phyloP scores from a whole-genome alignment of 2,888 invertebrate species.

The Lampropteryx suffumata region DNA sequence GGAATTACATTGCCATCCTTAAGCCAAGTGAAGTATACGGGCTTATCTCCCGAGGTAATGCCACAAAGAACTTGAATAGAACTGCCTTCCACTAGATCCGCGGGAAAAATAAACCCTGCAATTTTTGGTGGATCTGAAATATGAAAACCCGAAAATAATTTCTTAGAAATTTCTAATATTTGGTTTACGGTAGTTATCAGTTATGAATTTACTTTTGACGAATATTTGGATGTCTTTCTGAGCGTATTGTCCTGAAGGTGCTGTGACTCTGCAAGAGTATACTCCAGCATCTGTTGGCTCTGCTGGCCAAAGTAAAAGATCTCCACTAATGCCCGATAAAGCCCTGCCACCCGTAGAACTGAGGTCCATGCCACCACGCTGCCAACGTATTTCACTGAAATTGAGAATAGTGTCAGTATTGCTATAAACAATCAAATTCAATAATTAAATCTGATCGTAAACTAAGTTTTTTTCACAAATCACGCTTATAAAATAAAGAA shows the following conservation, averaged over 20 bases:
- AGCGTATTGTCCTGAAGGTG: constrained; percentile 88
- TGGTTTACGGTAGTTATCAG: too few species aligned
- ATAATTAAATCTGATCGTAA: too few species aligned
- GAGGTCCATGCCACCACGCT: constrained; percentile 63
- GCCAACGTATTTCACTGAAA: constrained; percentile 72
- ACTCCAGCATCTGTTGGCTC: constrained; percentile 87
- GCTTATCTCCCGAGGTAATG: constrained; percentile 88
- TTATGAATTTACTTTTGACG: constrained; percentile 90
- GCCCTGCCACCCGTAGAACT: constrained; percentile 54
- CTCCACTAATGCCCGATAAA: constrained; percentile 56
- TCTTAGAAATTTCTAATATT: too few species aligned
- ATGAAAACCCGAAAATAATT: neutral
- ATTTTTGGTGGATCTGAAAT: constrained; percentile 89
- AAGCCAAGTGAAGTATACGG: constrained; percentile 87
- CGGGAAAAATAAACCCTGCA: constrained; percentile 92
- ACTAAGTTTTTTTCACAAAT: too few species aligned
- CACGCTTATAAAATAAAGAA: neutral
- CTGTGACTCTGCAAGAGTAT: constrained; percentile 90
- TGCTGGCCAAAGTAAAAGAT: constrained; percentile 79
- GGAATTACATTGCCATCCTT: constrained; percentile 86
- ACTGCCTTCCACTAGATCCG: constrained; percentile 91
- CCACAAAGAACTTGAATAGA: constrained; percentile 92
- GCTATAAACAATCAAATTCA: too few species aligned
- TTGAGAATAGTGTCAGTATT: neutral
- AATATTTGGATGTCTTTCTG: constrained; percentile 89